phyloP scores from a whole-genome alignment of 2,888 invertebrate genomes.

The Octonoba sinensis region DNA sequence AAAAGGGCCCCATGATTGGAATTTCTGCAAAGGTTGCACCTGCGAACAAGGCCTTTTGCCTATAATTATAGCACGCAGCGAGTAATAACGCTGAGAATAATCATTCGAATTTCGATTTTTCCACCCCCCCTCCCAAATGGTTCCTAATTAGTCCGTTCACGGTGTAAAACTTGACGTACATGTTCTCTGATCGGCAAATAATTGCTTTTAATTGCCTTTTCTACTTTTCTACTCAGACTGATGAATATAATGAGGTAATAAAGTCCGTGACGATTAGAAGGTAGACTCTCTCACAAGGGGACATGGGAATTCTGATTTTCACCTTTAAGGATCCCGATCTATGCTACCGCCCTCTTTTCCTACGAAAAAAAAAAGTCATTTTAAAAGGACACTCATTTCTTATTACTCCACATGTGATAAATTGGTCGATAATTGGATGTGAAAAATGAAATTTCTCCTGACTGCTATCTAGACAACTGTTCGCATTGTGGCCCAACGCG shows the following conservation, averaged over 20 bases:
- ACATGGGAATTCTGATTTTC: background rate
- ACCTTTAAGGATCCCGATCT: background rate
- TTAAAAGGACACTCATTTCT: too few relatives aligned
- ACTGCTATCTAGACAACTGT: too few relatives aligned
- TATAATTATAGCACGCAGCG: slow-evolving; percentile 57
- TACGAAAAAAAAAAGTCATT: too few relatives aligned
- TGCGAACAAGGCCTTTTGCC: slow-evolving; percentile 51
- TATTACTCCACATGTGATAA: background rate
- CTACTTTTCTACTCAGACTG: slow-evolving; percentile 28
- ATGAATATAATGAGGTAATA: slow-evolving; percentile 43
- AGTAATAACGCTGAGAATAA: slow-evolving; percentile 44
- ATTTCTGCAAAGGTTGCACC: slow-evolving; percentile 57
- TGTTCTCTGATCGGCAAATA: slow-evolving; percentile 48
- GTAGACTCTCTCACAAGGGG: background rate
- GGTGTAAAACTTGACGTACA: slow-evolving; percentile 32
- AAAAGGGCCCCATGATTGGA: slow-evolving; percentile 43
- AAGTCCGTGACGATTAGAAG: background rate
- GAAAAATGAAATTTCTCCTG: background rate
- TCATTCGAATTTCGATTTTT: slow-evolving; percentile 45
- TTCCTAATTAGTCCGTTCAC: slow-evolving; percentile 55
- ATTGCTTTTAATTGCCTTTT: slow-evolving; percentile 61
- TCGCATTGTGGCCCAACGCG: too few relatives aligned
- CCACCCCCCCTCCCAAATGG: slow-evolving; percentile 36
- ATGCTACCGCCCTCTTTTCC: background rate
- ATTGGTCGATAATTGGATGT: background rate